Evolutionary conservation across 2,113 vertebrate species (phyloP), one percentile per base, ranked within the genome.

Genomic region (Danionella cerebrum): DNA sequence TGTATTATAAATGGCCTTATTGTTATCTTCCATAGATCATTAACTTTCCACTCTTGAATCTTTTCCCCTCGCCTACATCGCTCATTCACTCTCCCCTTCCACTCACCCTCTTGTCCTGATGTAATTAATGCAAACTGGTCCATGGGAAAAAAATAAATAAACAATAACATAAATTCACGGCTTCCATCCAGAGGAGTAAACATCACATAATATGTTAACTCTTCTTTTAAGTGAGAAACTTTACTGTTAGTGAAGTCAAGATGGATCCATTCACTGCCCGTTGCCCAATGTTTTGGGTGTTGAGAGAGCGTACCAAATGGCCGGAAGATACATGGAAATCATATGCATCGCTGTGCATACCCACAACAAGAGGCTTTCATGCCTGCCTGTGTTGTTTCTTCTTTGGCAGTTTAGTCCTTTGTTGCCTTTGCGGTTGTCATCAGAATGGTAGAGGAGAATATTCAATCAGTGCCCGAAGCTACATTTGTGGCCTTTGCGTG

Each of bases 311-410:
- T 65, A 27, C 42, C n/a, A 24, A 62, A 22, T 8, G 33, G 48
- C 41, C 55, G 55, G 31, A 1, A 54, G 35, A 57, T 64, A 65
- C 59, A 71, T 71, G 65, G 64, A 73, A 71, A 74, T 72, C 7
- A 54, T 54, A 52, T 65, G 58, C 45, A 33, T 12, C 18, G 6
- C 38, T 21, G 27, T 22, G 14, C 33, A 58, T 14, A 33, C 9
- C 27, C 39, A 35, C 65, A 67, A 21, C 22, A 11, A 41, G 38
- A 64, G 57, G 57, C 27, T 16, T 36, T 38, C 35, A 6, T 21
- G 9, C 11, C 4, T 18, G 35, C 19, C 39, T 58, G 22, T 58
- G 6, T 21, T 35, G 18, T 47, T 48, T 48, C 10, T 36, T 24
- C 2, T 48, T 50, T 22, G 16, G 10, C 51, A 6, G 9, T 33